phyloP scores from a whole-genome alignment of 1,140 invertebrate species.

The Drosophila equinoxialis region DNA sequence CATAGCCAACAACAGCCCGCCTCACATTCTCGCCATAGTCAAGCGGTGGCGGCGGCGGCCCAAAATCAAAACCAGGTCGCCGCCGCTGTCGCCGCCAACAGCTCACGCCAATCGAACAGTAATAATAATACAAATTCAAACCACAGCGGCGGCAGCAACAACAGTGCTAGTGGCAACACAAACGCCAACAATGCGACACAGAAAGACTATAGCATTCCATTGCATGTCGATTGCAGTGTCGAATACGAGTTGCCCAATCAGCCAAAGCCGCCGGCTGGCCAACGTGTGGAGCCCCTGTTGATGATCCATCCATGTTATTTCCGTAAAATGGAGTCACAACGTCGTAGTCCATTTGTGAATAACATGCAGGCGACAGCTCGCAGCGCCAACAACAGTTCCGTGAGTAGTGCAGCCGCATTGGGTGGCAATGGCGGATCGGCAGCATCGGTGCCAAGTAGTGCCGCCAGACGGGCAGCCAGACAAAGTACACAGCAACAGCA shows the following conservation, averaged over 20 bases:
- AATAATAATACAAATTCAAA: conserved; percentile 30
- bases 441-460: conserved; percentile 54
- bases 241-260: conserved; percentile 92
- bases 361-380: conserved; percentile 84
- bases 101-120: conserved; percentile 49
- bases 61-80: conserved; percentile 61
- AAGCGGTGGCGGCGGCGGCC: conserved; percentile 58
- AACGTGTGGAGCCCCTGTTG: conserved; percentile 89
- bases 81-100: conserved; percentile 53
- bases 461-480: conserved; percentile 51
- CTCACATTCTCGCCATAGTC: conserved; percentile 46
- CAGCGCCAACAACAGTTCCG: conserved; percentile 51
- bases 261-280: conserved; percentile 90
- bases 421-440: conserved; percentile 45
- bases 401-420: conserved; percentile 65
- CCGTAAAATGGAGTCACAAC: conserved; percentile 89
- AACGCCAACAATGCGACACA: conserved; percentile 42
- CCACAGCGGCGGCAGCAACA: conserved; percentile 22
- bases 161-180: conserved; percentile 52
- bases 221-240: conserved; percentile 92
- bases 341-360: conserved; percentile 89
- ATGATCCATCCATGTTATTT: conserved; percentile 95
- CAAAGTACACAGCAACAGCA: conserved; percentile 63
- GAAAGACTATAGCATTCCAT: conserved; percentile 90
- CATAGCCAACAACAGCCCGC: conserved; percentile 52